Percentiles rank a stretch among this genome's conserved stretches.
phyloP scores from a whole-genome alignment of 2,113 vertebrate species.

The Chrysochloris asiatica region DNA sequence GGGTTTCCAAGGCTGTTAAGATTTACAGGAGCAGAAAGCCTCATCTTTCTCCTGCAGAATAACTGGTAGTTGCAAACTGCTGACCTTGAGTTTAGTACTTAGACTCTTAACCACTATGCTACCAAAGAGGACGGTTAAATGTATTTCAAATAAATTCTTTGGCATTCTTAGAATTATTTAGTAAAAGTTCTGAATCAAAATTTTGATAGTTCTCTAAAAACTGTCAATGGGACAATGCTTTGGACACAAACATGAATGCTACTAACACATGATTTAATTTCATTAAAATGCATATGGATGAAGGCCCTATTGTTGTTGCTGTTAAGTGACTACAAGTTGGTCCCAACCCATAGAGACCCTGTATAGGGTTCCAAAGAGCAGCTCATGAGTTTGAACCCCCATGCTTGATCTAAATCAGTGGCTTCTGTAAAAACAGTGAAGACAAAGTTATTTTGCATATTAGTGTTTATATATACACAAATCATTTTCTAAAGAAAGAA shows the following conservation, averaged over 20 bases:
- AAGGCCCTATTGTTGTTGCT: background rate
- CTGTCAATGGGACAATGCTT: background rate
- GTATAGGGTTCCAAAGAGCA: no score
- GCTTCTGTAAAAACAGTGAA: constrained; percentile 16
- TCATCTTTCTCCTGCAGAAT: no score
- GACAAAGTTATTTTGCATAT: constrained; percentile 36
- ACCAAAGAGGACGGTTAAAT: background rate
- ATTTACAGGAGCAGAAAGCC: no score
- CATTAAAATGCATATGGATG: constrained; percentile 33
- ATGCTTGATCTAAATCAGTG: no score
- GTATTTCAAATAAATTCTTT: background rate
- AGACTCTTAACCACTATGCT: no score
- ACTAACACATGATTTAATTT: constrained; percentile 5
- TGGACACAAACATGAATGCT: background rate
- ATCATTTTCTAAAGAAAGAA: constrained; percentile 36
- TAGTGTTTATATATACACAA: background rate
- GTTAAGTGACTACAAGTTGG: no score
- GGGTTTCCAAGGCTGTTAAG: no score
- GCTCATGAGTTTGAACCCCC: no score
- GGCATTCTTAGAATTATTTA: background rate
- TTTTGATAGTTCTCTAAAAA: background rate
- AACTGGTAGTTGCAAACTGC: no score
- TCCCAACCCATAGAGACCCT: no score
- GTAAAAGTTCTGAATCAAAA: constrained; percentile 27
- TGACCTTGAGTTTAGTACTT: no score